Evolutionary conservation across 2,797 vertebrate species (phyloP).

Genomic region (Falco rusticolus): DNA sequence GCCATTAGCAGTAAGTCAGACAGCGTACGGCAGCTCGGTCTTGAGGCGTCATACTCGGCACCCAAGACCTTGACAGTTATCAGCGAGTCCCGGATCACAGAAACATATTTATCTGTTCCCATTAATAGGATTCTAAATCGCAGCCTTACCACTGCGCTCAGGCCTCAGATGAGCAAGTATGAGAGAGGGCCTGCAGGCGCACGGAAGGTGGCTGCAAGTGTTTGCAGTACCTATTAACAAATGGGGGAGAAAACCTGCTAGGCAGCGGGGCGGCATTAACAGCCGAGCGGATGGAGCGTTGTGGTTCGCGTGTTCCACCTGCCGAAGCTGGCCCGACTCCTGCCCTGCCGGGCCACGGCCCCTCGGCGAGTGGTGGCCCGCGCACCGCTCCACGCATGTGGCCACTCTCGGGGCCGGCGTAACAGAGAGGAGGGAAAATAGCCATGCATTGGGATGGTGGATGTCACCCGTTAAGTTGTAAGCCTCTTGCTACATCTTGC

Average conservation of each 20-base stretch:
- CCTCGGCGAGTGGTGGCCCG: accelerated
- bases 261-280: not conserved
- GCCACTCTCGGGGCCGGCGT: accelerated
- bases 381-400: not conserved
- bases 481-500: not conserved
- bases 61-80: not conserved
- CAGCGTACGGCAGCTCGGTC: not conserved
- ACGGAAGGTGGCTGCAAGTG: not conserved
- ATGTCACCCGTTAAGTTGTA: not conserved
- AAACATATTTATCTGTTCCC: not conserved
- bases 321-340: not conserved
- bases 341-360: not conserved
- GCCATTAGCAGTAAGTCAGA: not conserved
- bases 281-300: not conserved
- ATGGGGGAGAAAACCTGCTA: not conserved
- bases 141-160: not conserved
- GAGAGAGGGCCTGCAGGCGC: not conserved
- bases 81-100: not conserved
- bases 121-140: conserved; percentile 2
- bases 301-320: not conserved
- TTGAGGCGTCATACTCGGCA: not conserved
- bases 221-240: not conserved
- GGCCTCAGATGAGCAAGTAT: not conserved
- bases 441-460: not conserved
- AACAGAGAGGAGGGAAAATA: not conserved